A percentile compares a stretch with the other conserved stretches of the same genome.
Evolutionary conservation across 1,140 invertebrate genomes (phyloP).

Genomic region (Muscidifurax raptorellus): DNA sequence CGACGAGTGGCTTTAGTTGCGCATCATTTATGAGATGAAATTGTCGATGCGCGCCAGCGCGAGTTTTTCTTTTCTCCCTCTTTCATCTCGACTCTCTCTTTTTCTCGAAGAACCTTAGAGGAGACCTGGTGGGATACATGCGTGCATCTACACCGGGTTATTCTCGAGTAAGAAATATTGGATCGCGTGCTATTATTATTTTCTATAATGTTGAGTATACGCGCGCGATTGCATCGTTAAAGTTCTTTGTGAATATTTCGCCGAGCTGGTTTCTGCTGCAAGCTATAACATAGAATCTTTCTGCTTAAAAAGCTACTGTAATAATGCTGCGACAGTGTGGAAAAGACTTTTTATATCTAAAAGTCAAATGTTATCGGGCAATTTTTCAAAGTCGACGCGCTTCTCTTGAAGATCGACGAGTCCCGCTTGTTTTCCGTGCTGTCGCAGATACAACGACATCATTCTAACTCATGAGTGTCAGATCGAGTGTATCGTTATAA

Average conservation of each 20-base stretch:
- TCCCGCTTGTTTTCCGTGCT: constrained; percentile 2
- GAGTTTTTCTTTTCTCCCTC: background rate
- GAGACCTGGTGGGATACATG: background rate
- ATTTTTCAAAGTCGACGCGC: no score
- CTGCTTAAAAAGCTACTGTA: no score
- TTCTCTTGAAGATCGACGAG: constrained; percentile 6
- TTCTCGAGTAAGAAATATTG: background rate
- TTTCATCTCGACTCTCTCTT: background rate
- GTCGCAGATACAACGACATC: background rate
- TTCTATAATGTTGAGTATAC: no score
- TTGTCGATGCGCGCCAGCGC: constrained; percentile 16
- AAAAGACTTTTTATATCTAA: no score
- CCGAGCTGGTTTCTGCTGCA: no score
- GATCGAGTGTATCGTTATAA: constrained; percentile 16
- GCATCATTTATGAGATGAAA: constrained; percentile 43
- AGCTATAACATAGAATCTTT: no score
- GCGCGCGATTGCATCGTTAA: no score
- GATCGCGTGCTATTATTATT: no score
- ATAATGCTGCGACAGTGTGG: no score
- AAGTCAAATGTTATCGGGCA: background rate
- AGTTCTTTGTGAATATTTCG: no score
- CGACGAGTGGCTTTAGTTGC: constrained; percentile 35
- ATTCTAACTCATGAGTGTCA: constrained; percentile 27
- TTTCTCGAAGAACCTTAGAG: background rate
- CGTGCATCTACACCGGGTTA: background rate